Evolutionary conservation across 2,888 invertebrate genomes (phyloP).

Genomic region (Psococerastis gibbosa): DNA sequence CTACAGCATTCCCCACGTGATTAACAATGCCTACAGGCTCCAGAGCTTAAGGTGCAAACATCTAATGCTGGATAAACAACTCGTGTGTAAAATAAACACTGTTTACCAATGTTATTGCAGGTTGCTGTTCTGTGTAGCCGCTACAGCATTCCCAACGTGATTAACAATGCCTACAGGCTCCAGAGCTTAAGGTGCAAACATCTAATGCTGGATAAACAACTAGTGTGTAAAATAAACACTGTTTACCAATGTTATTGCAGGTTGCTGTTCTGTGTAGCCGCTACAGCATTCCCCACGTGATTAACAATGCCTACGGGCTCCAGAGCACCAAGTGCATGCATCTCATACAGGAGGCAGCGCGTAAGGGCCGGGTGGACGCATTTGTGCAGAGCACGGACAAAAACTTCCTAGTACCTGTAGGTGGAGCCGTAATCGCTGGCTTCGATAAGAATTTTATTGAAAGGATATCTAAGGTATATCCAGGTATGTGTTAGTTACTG

Average conservation of each 20-base stretch:
- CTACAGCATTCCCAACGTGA: slow-evolving; percentile 46
- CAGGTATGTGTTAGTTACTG: slow-evolving; percentile 28
- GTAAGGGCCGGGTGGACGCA: slow-evolving; percentile 49
- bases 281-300: slow-evolving; percentile 46
- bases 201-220: slow-evolving; percentile 20
- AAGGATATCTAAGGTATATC: slow-evolving; percentile 48
- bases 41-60: slow-evolving; percentile 34
- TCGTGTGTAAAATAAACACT: too few relatives aligned
- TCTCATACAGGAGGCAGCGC: slow-evolving; percentile 40
- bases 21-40: slow-evolving; percentile 72
- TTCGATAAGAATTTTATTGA: slow-evolving; percentile 40
- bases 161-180: slow-evolving; percentile 72
- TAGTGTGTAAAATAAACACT: background rate
- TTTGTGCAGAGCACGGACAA: slow-evolving; percentile 73
- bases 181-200: slow-evolving; percentile 47
- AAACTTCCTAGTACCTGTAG: slow-evolving; percentile 68
- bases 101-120: background rate
- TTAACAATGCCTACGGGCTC: slow-evolving; percentile 72
- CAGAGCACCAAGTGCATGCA: slow-evolving; percentile 47
- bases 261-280: slow-evolving; percentile 40
- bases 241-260: background rate
- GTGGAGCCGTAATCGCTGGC: slow-evolving; percentile 56
- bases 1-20: slow-evolving; percentile 46
- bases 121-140: slow-evolving; percentile 40
- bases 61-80: too few relatives aligned